Percentiles rank a stretch among this genome's conserved stretches.
Evolutionary conservation across 2,888 invertebrate genomes (phyloP).

Genomic region (Nycteola revayana): DNA sequence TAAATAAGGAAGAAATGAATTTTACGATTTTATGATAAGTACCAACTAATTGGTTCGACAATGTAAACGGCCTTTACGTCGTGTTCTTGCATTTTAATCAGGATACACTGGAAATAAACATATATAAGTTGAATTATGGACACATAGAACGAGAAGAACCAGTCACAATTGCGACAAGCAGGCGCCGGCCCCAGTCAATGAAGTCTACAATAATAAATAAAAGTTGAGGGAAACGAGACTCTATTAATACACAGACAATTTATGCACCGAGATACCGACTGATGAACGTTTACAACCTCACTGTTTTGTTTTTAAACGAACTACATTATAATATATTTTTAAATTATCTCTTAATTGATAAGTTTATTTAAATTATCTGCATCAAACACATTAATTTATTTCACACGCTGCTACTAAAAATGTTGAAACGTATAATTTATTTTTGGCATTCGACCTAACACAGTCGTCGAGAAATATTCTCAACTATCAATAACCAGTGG

Average conservation of each 20-base stretch:
- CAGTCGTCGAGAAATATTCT: constrained; percentile 24
- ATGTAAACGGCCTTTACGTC: constrained; percentile 66
- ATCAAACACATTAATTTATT: constrained; percentile 29
- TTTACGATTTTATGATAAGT: constrained; percentile 64
- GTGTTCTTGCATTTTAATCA: constrained; percentile 74
- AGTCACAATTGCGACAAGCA: constrained; percentile 74
- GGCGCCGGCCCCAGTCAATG: constrained; percentile 74
- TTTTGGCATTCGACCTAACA: constrained; percentile 19
- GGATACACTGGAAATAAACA: constrained; percentile 67
- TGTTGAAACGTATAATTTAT: constrained; percentile 26
- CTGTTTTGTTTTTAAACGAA: constrained; percentile 41
- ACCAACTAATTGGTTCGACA: constrained; percentile 73
- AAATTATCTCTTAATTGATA: constrained; percentile 35
- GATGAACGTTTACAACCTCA: constrained; percentile 33
- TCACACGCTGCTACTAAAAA: constrained; percentile 21
- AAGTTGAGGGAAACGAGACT: constrained; percentile 62
- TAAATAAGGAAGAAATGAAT: constrained; percentile 70
- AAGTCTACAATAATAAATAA: constrained; percentile 71
- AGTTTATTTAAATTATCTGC: constrained; percentile 31
- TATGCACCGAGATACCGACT: constrained; percentile 36
- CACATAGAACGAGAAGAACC: constrained; percentile 75
- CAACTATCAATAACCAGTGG: constrained; percentile 29
- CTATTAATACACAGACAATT: constrained; percentile 53
- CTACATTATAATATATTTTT: constrained; percentile 33
- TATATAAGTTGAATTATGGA: constrained; percentile 65